Percentiles rank a stretch among this genome's conserved stretches.
These are phyloP conservation scores for Ophiodon elongatus DNA, from an alignment of 2,113 vertebrate genomes.

Conservation along the genomic window DNA sequence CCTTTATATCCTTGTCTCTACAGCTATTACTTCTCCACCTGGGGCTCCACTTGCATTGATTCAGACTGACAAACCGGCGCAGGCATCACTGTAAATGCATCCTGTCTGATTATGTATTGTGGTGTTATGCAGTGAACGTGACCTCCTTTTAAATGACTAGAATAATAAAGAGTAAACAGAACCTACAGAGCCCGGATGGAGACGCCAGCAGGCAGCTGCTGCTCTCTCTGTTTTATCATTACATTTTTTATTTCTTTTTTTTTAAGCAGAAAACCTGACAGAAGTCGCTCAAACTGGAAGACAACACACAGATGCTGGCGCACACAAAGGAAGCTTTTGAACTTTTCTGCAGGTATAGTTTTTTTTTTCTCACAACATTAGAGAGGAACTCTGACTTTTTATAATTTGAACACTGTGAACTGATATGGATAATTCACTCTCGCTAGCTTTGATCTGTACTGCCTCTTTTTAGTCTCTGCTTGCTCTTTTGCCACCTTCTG, in stretches of 20 bases:
- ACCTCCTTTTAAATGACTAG: conserved; percentile 75
- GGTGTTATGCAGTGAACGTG: conserved; percentile 55
- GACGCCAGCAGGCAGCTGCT: conserved; percentile 74
- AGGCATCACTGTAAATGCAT: conserved; percentile 63
- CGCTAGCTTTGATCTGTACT: conserved; percentile 50
- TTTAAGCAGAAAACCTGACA: conserved; percentile 72
- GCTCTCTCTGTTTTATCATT: conserved; percentile 63
- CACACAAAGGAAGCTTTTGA: conserved; percentile 68
- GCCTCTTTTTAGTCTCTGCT: conserved; percentile 45
- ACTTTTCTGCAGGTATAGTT: conserved; percentile 59
- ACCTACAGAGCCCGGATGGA: conserved; percentile 64
- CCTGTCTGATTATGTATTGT: conserved; percentile 65
- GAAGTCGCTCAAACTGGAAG: conserved; percentile 64
- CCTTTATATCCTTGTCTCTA: conserved; percentile 22
- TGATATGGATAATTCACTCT: conserved; percentile 56
- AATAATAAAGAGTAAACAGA: conserved; percentile 73
- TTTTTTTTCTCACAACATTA: conserved; percentile 46
- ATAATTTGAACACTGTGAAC: conserved; percentile 58
- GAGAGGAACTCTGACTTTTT: conserved; percentile 61
- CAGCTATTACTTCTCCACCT: conserved; percentile 51
- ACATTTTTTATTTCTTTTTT: conserved; percentile 1
- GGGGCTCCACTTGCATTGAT: conserved; percentile 59
- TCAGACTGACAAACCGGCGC: conserved; percentile 52
- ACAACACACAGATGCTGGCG: conserved; percentile 41
- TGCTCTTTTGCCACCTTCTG: conserved; percentile 34